Conservation (phyloP, 1,140 invertebrate species). For the Coenobita brevimanus region DNA sequence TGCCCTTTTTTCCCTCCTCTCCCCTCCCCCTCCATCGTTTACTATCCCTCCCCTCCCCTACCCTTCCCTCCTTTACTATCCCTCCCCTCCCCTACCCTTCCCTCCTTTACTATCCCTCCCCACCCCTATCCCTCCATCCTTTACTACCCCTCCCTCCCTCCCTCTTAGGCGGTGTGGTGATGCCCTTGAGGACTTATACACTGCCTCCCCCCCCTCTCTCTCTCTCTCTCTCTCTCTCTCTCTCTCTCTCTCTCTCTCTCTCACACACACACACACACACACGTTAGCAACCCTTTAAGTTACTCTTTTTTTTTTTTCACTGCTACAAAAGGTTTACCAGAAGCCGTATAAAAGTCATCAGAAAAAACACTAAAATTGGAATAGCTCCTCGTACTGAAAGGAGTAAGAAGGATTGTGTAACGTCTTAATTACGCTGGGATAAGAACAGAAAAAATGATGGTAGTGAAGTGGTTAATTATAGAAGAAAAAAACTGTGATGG, state of each 20-base stretch:
- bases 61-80: not conserved
- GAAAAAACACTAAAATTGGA: too few relatives aligned
- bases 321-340: too few relatives aligned
- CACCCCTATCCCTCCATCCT: not conserved
- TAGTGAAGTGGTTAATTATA: too few relatives aligned
- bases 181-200: not conserved
- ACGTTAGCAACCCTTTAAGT: too few relatives aligned
- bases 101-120: not conserved
- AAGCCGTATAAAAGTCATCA: too few relatives aligned
- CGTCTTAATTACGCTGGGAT: too few relatives aligned
- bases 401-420: too few relatives aligned
- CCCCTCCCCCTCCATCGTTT: not conserved
- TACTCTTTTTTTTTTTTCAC: too few relatives aligned
- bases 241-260: not conserved
- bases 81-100: not conserved
- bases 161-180: not conserved
- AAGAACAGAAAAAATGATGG: too few relatives aligned
- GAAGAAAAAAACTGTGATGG: too few relatives aligned
- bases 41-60: not conserved
- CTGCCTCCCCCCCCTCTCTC: not conserved
- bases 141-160: not conserved
- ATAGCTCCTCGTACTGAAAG: too few relatives aligned
- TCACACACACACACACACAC: too few relatives aligned
- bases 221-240: not conserved
- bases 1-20: not conserved